These are phyloP conservation scores for Lasioglossum figueresi DNA, from an alignment of 2,888 invertebrate genomes.

Conservation along the genomic window DNA sequence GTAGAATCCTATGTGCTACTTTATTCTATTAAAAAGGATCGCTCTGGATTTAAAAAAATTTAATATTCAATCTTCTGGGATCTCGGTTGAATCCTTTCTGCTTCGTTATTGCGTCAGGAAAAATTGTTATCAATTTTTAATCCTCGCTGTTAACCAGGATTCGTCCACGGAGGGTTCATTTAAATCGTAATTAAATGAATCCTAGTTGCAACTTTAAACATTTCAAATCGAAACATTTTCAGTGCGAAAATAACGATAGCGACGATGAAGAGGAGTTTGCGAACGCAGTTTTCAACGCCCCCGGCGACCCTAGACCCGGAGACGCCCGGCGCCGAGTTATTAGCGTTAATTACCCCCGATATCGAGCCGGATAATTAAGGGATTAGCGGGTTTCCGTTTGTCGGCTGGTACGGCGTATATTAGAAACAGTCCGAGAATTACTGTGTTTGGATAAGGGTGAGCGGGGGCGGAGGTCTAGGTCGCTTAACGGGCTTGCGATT, in stretches of 20 bases:
- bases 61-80: too few relatives aligned
- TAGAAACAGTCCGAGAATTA: conserved; percentile 48
- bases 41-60: too few relatives aligned
- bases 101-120: background rate
- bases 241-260: background rate
- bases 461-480: background rate
- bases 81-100: too few relatives aligned
- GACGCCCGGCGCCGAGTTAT: conserved; percentile 6
- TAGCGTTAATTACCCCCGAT: conserved; percentile 37
- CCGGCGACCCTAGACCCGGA: background rate
- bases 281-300: background rate
- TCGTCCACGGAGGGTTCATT: too few relatives aligned
- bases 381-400: conserved; percentile 36
- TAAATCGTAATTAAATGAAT: too few relatives aligned
- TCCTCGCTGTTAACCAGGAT: background rate
- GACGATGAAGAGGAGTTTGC: background rate
- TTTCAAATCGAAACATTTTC: background rate
- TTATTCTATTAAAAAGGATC: too few relatives aligned
- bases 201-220: background rate
- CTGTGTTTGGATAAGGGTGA: conserved; percentile 29
- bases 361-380: conserved; percentile 51
- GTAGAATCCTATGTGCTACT: too few relatives aligned
- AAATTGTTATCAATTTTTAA: background rate
- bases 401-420: conserved; percentile 39
- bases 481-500: conserved; percentile 23